Conservation (phyloP, 2,113 vertebrate genomes). For the Chaetorhynchus papuensis region DNA sequence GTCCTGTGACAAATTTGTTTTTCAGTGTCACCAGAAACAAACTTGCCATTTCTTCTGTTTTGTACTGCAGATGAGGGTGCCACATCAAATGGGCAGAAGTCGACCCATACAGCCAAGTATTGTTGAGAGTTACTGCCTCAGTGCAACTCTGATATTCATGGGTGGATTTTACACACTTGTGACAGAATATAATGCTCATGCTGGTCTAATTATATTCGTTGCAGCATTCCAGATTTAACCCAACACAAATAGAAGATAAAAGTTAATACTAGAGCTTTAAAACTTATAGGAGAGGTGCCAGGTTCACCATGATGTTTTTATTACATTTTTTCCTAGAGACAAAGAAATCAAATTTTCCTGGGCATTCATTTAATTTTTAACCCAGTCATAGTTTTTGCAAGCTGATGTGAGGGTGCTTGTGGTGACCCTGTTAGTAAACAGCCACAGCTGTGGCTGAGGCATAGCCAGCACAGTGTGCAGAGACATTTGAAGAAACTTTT, state of each 20-base stretch:
- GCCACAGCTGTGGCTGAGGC: neutral
- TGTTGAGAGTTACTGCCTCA: neutral
- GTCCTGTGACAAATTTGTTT: neutral
- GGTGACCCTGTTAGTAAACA: neutral
- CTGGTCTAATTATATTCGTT: neutral
- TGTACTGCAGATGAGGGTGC: neutral
- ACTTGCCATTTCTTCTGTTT: neutral
- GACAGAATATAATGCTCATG: neutral
- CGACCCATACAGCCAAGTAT: neutral
- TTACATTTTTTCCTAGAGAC: neutral
- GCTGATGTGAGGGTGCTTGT: neutral
- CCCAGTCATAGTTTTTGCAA: neutral
- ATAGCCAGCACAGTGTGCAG: neutral
- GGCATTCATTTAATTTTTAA: neutral
- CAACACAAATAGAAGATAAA: neutral
- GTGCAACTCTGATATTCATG: neutral
- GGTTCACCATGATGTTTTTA: neutral
- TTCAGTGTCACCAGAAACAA: neutral
- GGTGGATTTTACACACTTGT: neutral
- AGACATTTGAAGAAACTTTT: neutral
- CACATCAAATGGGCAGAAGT: fast-evolving
- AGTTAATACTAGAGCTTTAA: neutral
- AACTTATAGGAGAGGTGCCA: neutral
- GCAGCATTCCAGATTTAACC: neutral
- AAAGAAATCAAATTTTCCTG: neutral